Conservation (phyloP, 2,113 vertebrate genomes). For the Elachura formosa region DNA sequence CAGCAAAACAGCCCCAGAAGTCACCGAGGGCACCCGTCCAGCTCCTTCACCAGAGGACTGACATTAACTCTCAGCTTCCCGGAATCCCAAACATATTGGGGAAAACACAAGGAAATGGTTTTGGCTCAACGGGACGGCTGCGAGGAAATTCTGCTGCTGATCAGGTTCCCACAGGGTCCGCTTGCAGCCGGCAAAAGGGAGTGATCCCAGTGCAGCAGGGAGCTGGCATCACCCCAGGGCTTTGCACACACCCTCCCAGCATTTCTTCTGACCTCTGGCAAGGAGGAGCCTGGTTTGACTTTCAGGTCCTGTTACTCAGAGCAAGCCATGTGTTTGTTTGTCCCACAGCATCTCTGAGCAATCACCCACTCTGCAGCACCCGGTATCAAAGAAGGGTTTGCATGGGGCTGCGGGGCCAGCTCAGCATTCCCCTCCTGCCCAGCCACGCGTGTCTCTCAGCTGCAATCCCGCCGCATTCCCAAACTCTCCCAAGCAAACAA, state of each 20-base stretch:
- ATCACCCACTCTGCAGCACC: fast-evolving
- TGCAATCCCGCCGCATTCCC: neutral
- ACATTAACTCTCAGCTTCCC: neutral
- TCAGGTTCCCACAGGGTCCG: neutral
- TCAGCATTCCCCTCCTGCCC: neutral
- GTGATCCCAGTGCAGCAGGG: fast-evolving
- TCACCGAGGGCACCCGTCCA: neutral
- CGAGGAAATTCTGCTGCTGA: fast-evolving
- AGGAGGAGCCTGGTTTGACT: neutral
- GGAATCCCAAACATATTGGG: fast-evolving
- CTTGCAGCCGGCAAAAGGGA: neutral
- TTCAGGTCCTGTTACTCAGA: neutral
- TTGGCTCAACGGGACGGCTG: neutral
- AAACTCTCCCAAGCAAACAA: neutral
- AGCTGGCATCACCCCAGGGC: neutral
- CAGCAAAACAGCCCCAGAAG: neutral
- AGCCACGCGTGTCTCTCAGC: neutral
- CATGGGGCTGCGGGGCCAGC: neutral
- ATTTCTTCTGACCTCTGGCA: neutral
- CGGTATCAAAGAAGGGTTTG: neutral
- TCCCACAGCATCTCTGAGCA: neutral
- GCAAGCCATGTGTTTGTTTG: neutral
- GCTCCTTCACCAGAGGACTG: neutral
- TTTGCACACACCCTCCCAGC: neutral
- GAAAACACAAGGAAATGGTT: neutral